phyloP scores from a whole-genome alignment of 2,888 invertebrate species.

The Calliscelio sp. region DNA sequence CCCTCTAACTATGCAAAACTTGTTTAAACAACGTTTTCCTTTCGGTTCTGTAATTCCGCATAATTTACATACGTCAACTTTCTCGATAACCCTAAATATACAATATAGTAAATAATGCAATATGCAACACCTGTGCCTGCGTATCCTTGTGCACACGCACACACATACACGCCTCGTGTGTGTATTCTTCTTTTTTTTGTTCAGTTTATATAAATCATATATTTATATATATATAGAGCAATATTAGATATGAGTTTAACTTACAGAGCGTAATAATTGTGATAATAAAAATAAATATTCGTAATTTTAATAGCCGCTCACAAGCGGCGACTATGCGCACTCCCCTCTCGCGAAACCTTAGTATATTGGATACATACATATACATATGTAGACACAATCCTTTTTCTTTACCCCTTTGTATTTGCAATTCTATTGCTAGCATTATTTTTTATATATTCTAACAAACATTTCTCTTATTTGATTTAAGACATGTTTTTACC shows the following conservation, averaged over 20 bases:
- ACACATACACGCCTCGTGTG: constrained; percentile 51
- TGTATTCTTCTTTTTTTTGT: background rate
- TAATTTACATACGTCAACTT: no score
- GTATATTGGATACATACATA: constrained; percentile 50
- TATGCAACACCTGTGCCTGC: constrained; percentile 64
- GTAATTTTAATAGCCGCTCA: constrained; percentile 72
- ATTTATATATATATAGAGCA: constrained; percentile 75
- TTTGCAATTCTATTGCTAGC: no score
- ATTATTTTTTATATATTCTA: no score
- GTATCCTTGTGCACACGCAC: constrained; percentile 54
- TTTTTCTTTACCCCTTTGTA: no score
- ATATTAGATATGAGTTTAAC: constrained; percentile 78
- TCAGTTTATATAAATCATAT: constrained; percentile 52
- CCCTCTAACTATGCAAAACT: no score
- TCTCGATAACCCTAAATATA: no score
- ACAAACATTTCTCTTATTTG: no score
- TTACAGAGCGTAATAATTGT: constrained; percentile 77
- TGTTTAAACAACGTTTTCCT: no score
- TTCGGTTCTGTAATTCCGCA: no score
- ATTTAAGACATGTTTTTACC: no score
- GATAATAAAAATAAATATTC: constrained; percentile 78
- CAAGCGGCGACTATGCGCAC: constrained; percentile 53
- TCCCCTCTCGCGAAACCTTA: constrained; percentile 31
- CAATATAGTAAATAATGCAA: constrained; percentile 71
- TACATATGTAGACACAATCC: constrained; percentile 62